Evolutionary conservation across 2,888 invertebrate species (phyloP).

Genomic region (Buathra laborator): DNA sequence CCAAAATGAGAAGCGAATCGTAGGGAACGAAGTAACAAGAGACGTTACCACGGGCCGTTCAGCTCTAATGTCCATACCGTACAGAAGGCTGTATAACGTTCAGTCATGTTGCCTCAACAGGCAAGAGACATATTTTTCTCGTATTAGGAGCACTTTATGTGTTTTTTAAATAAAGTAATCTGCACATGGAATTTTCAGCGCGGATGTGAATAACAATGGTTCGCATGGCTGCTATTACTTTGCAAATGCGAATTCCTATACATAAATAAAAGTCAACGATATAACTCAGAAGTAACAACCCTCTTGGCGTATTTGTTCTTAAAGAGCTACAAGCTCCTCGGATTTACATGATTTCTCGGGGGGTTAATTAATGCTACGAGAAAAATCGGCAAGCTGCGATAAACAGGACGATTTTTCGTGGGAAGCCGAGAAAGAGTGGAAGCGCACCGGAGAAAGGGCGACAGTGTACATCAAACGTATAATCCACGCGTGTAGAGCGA

Average conservation of each 20-base stretch:
- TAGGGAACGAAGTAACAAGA: background rate
- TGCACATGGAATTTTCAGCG: no score
- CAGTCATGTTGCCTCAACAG: constrained; percentile 2
- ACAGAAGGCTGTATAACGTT: constrained; percentile 19
- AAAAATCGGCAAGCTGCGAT: constrained; percentile 36
- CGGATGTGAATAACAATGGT: no score
- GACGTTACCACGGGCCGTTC: constrained; percentile 28
- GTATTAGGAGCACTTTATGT: background rate
- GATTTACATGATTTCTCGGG: no score
- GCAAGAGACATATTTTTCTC: constrained; percentile 1
- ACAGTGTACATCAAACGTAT: background rate
- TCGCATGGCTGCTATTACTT: no score
- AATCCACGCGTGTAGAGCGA: constrained; percentile 51
- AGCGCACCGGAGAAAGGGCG: constrained; percentile 22
- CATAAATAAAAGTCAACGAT: no score
- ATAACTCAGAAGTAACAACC: no score
- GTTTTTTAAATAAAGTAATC: background rate
- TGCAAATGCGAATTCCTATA: no score
- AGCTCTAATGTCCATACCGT: background rate
- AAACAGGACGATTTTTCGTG: constrained; percentile 25
- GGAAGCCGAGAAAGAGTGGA: background rate
- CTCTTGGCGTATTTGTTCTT: no score
- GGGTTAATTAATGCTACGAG: background rate
- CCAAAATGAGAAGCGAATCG: constrained; percentile 42
- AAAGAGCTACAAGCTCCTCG: no score